These are phyloP conservation scores for Nemopilema nomurai DNA, from an alignment of 30 jellyfish, hydroid and myxozoan genomes.

Conservation along the genomic window DNA sequence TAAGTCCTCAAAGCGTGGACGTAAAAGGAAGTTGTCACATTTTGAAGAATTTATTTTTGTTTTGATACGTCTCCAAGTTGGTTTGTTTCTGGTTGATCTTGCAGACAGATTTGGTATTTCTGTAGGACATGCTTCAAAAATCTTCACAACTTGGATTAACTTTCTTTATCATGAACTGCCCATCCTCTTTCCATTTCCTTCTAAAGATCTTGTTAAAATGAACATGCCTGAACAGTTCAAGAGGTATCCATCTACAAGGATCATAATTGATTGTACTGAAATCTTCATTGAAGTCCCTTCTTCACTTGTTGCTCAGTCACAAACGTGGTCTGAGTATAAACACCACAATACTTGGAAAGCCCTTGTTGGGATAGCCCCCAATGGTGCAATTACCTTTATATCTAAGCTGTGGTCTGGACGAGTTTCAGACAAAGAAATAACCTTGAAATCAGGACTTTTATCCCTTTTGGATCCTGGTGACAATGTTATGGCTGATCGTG, in stretches of 20 bases:
- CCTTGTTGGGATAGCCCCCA: slow-evolving; percentile 11
- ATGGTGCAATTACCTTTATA: slow-evolving; percentile 13
- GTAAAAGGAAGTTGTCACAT: not conserved
- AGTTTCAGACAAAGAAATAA: slow-evolving; percentile 49
- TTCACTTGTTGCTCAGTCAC: slow-evolving; percentile 14
- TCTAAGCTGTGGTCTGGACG: slow-evolving; percentile 30
- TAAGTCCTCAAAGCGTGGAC: not conserved
- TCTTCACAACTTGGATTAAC: slow-evolving; percentile 54
- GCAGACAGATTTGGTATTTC: slow-evolving; percentile 58
- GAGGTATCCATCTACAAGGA: slow-evolving; percentile 38
- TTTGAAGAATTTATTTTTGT: slow-evolving; percentile 18
- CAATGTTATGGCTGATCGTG: slow-evolving; percentile 60
- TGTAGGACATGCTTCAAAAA: slow-evolving; percentile 48
- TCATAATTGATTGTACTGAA: slow-evolving; percentile 54
- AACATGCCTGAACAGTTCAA: slow-evolving; percentile 20
- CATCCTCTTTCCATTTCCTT: slow-evolving; percentile 55
- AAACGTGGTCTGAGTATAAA: slow-evolving; percentile 17
- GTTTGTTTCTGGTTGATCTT: slow-evolving; percentile 47
- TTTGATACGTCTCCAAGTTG: slow-evolving; percentile 43
- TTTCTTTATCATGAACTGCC: slow-evolving; percentile 50
- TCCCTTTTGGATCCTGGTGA: slow-evolving; percentile 34
- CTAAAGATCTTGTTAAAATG: slow-evolving; percentile 15
- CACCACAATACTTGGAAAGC: slow-evolving; percentile 31
- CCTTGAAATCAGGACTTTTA: slow-evolving; percentile 19
- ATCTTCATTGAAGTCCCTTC: slow-evolving; percentile 56